These are phyloP conservation scores for Ptilonorhynchus violaceus DNA, from an alignment of 2,113 vertebrate genomes.

Conservation along the genomic window DNA sequence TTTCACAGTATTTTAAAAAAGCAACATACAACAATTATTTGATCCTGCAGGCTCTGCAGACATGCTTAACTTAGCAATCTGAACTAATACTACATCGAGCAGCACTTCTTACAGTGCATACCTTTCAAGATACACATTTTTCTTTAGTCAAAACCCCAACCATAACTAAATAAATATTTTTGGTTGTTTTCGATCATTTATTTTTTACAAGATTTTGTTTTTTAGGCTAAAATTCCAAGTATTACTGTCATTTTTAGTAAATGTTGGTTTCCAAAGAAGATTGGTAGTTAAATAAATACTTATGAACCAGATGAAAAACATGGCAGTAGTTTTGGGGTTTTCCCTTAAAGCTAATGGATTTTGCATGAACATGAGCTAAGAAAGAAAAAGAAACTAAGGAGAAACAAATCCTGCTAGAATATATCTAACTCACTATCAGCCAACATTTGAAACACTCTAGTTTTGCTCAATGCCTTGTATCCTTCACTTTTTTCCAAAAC, in stretches of 20 bases:
- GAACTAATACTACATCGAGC: not conserved
- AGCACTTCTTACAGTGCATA: not conserved
- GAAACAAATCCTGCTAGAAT: not conserved
- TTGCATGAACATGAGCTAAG: not conserved
- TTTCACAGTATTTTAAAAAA: not conserved
- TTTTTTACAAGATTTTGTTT: not conserved
- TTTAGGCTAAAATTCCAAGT: not conserved
- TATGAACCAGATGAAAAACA: not conserved
- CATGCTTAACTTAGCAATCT: not conserved
- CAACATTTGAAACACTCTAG: not conserved
- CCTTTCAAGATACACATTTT: not conserved
- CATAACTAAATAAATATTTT: not conserved
- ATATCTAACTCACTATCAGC: not conserved
- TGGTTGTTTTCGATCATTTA: not conserved
- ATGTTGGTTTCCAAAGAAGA: not conserved
- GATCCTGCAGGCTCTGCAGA: not conserved
- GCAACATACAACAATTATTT: not conserved
- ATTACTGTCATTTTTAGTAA: not conserved
- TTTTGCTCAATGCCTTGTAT: not conserved
- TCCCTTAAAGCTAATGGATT: not conserved
- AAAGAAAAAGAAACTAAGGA: not conserved
- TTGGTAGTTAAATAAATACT: not conserved
- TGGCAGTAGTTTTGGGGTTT: not conserved
- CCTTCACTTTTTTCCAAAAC: not conserved
- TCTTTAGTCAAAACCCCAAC: not conserved